Evolutionary conservation across 2,888 invertebrate genomes (phyloP).

Genomic region (Trichopria drosophilae): DNA sequence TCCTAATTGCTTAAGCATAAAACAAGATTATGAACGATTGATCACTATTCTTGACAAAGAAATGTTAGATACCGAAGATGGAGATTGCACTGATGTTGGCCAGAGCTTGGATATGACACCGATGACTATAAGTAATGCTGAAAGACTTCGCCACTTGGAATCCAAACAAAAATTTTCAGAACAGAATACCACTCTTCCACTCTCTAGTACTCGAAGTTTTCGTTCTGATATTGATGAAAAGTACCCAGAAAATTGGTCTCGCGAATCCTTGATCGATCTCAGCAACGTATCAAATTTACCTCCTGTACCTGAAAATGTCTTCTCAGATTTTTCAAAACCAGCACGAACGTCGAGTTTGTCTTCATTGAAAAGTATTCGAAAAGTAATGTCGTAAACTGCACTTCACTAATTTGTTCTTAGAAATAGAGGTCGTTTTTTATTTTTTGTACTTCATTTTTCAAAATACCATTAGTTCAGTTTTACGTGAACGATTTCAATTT

Average conservation of each 20-base stretch:
- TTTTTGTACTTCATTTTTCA: too few relatives aligned
- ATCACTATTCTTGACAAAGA: slow-evolving; percentile 53
- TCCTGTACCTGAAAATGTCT: slow-evolving; percentile 60
- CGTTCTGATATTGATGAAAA: slow-evolving; percentile 59
- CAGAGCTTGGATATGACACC: slow-evolving; percentile 34
- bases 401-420: too few relatives aligned
- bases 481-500: too few relatives aligned
- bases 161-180: slow-evolving; percentile 39
- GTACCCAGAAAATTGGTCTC: slow-evolving; percentile 59
- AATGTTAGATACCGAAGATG: slow-evolving; percentile 49
- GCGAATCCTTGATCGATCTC: slow-evolving; percentile 58
- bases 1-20: slow-evolving; percentile 23
- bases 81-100: slow-evolving; percentile 40
- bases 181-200: slow-evolving; percentile 37
- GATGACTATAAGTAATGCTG: too few relatives aligned
- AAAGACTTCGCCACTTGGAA: slow-evolving; percentile 54
- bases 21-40: slow-evolving; percentile 49
- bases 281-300: slow-evolving; percentile 57
- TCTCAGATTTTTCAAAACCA: slow-evolving; percentile 57
- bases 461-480: too few relatives aligned
- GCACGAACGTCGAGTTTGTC: slow-evolving; percentile 58
- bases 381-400: slow-evolving; percentile 40
- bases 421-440: too few relatives aligned
- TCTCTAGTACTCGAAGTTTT: slow-evolving; percentile 48
- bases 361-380: slow-evolving; percentile 58